Conservation (phyloP, 2,797 vertebrate genomes). For the Eupleurogrammus muticus region DNA sequence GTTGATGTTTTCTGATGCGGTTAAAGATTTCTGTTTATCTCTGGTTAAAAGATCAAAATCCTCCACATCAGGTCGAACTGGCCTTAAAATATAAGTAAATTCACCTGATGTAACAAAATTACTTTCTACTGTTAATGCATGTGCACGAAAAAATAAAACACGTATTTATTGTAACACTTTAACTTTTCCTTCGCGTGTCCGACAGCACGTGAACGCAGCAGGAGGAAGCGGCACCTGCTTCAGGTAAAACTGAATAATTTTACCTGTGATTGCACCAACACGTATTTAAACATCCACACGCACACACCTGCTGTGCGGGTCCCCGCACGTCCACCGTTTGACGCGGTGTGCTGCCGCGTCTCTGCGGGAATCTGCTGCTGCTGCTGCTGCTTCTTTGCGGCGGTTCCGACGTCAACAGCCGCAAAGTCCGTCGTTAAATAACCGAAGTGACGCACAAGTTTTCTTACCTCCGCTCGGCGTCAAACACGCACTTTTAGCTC, state of each 20-base stretch:
- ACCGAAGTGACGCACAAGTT: not conserved
- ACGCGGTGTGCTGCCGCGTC: not conserved
- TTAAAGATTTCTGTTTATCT: not conserved
- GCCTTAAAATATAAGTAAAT: not conserved
- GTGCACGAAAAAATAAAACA: too few species aligned
- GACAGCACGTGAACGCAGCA: slow-evolving; percentile 23
- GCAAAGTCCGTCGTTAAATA: not conserved
- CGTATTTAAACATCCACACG: too few species aligned
- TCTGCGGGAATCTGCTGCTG: too few species aligned
- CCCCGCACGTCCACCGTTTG: too few species aligned
- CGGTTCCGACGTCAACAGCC: not conserved
- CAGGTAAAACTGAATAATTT: too few species aligned
- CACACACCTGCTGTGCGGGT: too few species aligned
- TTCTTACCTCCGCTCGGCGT: slow-evolving; percentile 33
- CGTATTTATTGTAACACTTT: not conserved
- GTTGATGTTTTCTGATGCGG: not conserved
- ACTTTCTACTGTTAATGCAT: too few species aligned
- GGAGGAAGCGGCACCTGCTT: not conserved
- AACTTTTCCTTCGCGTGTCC: not conserved
- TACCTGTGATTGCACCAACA: too few species aligned
- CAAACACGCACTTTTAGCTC: too few species aligned
- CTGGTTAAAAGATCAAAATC: not conserved
- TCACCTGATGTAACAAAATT: too few species aligned
- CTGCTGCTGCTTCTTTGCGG: not conserved
- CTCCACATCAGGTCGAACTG: too few species aligned